Conservation (phyloP, 2,797 vertebrate species). For the Chelonia mydas region DNA sequence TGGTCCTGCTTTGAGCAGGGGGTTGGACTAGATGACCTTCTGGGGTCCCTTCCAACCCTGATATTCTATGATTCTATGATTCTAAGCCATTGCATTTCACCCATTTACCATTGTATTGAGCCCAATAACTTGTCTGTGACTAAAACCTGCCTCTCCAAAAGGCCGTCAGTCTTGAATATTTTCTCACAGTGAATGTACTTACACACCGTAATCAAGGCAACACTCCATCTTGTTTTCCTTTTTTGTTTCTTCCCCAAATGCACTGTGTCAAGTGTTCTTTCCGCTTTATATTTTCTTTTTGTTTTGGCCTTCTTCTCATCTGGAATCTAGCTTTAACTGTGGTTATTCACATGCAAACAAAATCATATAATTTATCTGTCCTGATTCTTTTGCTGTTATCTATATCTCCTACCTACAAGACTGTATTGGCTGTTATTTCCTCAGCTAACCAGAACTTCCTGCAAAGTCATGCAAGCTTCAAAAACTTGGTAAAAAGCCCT, state of each 20-base stretch:
- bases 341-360: neutral
- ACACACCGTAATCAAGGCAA: neutral
- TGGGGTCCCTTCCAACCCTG: no score
- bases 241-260: neutral
- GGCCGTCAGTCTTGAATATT: neutral
- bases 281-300: neutral
- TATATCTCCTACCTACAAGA: neutral
- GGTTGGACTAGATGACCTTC: no score
- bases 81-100: constrained; percentile 8
- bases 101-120: constrained; percentile 23
- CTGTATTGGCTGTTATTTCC: neutral
- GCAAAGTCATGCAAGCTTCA: neutral
- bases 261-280: neutral
- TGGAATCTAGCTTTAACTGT: neutral
- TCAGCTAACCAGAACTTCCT: neutral
- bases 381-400: neutral
- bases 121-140: constrained; percentile 33
- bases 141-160: constrained; percentile 23
- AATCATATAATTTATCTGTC: neutral
- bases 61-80: no score
- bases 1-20: no score
- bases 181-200: neutral
- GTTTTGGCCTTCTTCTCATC: constrained; percentile 10
- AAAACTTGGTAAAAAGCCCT: neutral
- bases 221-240: constrained; percentile 20